Conservation (phyloP, 2,888 invertebrate species). For the Tanypteryx hageni region DNA sequence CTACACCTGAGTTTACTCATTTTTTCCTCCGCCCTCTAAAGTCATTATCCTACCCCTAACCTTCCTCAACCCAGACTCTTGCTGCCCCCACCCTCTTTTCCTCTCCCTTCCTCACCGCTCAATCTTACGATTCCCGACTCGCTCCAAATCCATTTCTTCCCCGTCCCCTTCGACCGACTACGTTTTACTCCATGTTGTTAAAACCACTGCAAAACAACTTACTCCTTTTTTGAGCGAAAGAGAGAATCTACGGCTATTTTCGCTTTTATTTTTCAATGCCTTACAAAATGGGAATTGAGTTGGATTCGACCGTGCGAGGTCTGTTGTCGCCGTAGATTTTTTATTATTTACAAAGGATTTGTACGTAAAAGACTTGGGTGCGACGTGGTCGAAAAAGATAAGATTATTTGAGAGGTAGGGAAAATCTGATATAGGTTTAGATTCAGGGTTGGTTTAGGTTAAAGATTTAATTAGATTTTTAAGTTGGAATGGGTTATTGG, state of each 20-base stretch:
- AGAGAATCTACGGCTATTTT: neutral
- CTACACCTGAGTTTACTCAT: neutral
- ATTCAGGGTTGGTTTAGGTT: neutral
- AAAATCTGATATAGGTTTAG: neutral
- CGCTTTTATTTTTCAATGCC: neutral
- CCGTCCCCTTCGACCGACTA: neutral
- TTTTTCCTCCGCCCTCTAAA: neutral
- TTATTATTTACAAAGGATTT: neutral
- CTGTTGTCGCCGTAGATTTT: neutral
- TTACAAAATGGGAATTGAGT: neutral
- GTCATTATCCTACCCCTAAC: slow-evolving; percentile 17
- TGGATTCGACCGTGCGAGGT: neutral
- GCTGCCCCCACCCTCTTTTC: too few relatives aligned
- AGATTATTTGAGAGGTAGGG: neutral
- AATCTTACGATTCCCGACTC: neutral
- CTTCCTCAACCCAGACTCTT: neutral
- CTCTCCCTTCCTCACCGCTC: neutral
- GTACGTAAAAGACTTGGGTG: neutral
- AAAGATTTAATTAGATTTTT: too few relatives aligned
- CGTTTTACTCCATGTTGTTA: neutral
- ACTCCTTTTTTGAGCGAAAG: neutral
- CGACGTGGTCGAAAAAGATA: neutral
- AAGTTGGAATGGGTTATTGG: too few relatives aligned
- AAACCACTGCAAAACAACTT: neutral
- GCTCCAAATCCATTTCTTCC: neutral